Evolutionary conservation across 2,888 invertebrate species (phyloP), one percentile per base, ranked within the genome.

Genomic region (Meliscaeva auricollis): DNA sequence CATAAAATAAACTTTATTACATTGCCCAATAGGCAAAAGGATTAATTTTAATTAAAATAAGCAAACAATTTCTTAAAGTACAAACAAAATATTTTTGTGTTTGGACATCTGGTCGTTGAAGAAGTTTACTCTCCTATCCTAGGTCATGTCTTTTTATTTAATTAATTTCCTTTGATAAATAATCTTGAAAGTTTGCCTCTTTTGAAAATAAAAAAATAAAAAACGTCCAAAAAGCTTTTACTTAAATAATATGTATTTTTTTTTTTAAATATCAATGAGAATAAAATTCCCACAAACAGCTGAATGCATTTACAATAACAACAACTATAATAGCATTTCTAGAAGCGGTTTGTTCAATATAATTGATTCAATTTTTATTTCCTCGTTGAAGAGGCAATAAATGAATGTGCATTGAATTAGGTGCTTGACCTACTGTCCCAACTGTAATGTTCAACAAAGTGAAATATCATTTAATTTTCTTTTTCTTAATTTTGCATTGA

Each of bases 321-420:
- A 13, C 9, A 60, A 0, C 38, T 8, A 13, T 9, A 38, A 38
- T 6, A 9, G 38, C 38, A 38, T 9, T 13, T 5, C 7, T 35
- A 35, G 13, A 6, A 44, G 46, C 64, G 64, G 64, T 30, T 64
- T 32, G 46, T 64, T 64, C 64, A 64, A 64, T 64, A 64, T 64
- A 64, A 64, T 64, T 64, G 64, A 64, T 46, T 64, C 44, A 64
- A 46, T 64, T 64, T 64, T 64, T 64, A 64, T 64, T 64, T 11
- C 46, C 46, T 64, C 17, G 46, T 64, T 64, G 30, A 13, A 64
- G 64, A 46, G 30, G 32, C 46, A 32, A 17, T 46, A 17, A 64
- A 64, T 64, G 46, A 46, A 64, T 64, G 64, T 64, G 64, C 46
- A 64, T 46, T 64, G 64, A 64, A 64, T 64, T 46, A 64, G 64